Base-by-base conservation (phyloP, 2,888 invertebrate species). In the Aradus depressus region DNA sequence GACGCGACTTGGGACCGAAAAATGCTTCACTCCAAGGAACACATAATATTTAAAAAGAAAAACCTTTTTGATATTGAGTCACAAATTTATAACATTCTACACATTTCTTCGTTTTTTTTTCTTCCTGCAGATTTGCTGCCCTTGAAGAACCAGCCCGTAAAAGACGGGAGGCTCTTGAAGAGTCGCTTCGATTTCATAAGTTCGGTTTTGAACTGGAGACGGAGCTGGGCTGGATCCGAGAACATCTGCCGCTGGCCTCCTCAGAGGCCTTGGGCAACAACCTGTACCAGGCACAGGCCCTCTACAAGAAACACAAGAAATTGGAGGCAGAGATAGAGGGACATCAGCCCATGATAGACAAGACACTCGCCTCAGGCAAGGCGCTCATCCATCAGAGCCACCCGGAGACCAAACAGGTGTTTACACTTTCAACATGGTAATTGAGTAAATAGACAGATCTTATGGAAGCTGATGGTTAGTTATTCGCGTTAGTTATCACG, bases 161-260 rank as follows among this genome's bases (percentile, higher is more conserved):
- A 55, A 74, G 93, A 32, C 75, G 86, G 6, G 80, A 76, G 45
- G 83, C 83, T 23, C 71, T 98, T 21, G 87, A 91, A 62, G 88
- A 90, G 65, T 83, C 88, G 12, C 70, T 88, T 10, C 77, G 81
- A 52, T 81, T 85, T 65, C 92, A 96, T 69, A 91, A 95, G 66
- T 93, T 95, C 68, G 83, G 84, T 2, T 92, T 95, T 62, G 93
- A 95, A 64, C 76, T 95, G 41, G 86, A 90, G 42, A 83, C 85
- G 1, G 96, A 98, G 66, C 73, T 91, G 61, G 91, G 89, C 64
- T 98, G 97, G 97, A 86, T 97, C 58, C 80, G 82, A 32, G 96
- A 96, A 67, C 88, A 92, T 54, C 67, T 82, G 59, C 85, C 88
- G 0, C 76, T 83, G 0, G 92, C 90, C 0, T 74, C 80, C 0